phyloP scores from a whole-genome alignment of 2,797 vertebrate species.

The Rhinatrema bivittatum region DNA sequence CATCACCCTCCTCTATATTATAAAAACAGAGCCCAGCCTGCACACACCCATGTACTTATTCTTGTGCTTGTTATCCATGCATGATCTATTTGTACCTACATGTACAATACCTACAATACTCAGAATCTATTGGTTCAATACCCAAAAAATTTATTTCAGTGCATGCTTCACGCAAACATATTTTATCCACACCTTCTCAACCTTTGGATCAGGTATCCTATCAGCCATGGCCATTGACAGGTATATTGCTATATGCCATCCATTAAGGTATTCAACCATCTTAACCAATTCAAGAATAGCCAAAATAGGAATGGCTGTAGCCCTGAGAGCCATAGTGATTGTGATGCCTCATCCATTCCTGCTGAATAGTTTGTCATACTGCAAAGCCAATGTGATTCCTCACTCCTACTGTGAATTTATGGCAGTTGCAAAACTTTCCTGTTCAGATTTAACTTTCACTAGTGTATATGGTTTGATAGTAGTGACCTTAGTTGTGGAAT shows the following conservation, averaged over 20 bases:
- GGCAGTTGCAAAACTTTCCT: conserved; percentile 67
- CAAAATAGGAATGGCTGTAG: conserved; percentile 12
- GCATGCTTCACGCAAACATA: conserved; percentile 70
- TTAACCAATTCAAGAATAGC: conserved; percentile 2
- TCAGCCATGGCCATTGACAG: conserved; percentile 66
- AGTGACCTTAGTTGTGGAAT: conserved; percentile 59
- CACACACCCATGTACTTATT: conserved; percentile 67
- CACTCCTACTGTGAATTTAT: conserved; percentile 77
- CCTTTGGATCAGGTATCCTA: conserved; percentile 60
- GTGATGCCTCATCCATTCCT: conserved; percentile 18
- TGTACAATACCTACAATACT: conserved; percentile 58
- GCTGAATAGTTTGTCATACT: conserved; percentile 42
- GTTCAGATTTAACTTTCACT: conserved; percentile 35
- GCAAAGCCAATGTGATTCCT: conserved; percentile 48
- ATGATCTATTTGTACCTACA: conserved; percentile 50
- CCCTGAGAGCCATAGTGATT: conserved; percentile 4
- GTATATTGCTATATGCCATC: conserved; percentile 50
- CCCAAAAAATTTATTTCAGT: conserved; percentile 42
- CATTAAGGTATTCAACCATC: conserved; percentile 22
- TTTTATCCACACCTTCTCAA: conserved; percentile 62
- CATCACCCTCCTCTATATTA: conserved; percentile 41
- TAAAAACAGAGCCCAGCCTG: conserved; percentile 37
- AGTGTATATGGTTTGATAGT: conserved; percentile 48
- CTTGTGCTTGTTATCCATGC: conserved; percentile 47
- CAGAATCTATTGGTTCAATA: conserved; percentile 46